These are phyloP conservation scores for Erinaceus europaeus DNA, from an alignment of 2,113 vertebrate genomes.

Conservation along the genomic window DNA sequence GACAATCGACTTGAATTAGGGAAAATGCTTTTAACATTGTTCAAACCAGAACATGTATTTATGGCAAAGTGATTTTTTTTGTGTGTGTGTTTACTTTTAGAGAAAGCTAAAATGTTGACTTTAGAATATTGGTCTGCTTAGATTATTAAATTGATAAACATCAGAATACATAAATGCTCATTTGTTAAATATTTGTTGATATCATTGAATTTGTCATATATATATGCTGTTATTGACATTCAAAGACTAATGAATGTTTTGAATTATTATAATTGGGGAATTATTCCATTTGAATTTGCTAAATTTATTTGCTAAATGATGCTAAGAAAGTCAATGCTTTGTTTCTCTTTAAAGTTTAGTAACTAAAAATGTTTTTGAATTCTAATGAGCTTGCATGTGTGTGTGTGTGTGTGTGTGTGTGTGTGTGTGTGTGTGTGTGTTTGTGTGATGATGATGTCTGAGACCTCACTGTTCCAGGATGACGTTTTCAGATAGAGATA, in stretches of 20 bases:
- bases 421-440: too few relatives aligned
- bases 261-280: neutral
- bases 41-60: constrained; percentile 34
- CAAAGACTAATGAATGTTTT: neutral
- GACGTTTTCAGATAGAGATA: too few relatives aligned
- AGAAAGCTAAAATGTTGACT: neutral
- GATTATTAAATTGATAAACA: neutral
- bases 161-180: neutral
- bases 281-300: neutral
- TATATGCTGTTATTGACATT: neutral
- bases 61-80: constrained; percentile 40
- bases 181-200: neutral
- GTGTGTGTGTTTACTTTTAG: constrained; percentile 33
- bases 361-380: neutral
- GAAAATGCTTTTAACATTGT: constrained; percentile 35
- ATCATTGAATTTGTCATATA: neutral
- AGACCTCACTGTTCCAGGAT: too few relatives aligned
- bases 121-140: neutral
- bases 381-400: too few relatives aligned
- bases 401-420: too few relatives aligned
- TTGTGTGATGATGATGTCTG: too few relatives aligned
- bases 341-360: neutral
- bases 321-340: neutral
- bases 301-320: neutral
- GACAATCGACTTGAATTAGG: neutral